Percentiles rank a stretch among this genome's conserved stretches.
These are phyloP conservation scores for Incurvaria masculella DNA, from an alignment of 2,888 invertebrate species.

Conservation along the genomic window DNA sequence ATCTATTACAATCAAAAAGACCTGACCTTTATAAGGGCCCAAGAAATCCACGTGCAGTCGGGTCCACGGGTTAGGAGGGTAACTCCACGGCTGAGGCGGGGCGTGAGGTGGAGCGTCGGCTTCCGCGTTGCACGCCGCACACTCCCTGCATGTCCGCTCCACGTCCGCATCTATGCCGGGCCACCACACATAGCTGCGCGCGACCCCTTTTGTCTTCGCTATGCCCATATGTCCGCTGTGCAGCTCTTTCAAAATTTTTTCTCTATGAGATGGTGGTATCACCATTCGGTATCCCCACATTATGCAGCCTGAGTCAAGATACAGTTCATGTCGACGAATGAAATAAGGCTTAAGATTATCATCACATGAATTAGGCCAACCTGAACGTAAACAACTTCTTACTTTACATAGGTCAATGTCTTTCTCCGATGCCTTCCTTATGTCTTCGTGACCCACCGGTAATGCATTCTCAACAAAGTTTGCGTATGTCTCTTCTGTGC, in stretches of 20 bases:
- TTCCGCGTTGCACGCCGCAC: conserved; percentile 11
- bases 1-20: conserved; percentile 14
- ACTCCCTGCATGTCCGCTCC: conserved; percentile 8
- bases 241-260: conserved; percentile 12
- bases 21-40: conserved; percentile 5
- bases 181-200: conserved; percentile 17
- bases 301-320: conserved; percentile 1
- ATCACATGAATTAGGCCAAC: conserved; percentile 5
- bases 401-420: conserved; percentile 4
- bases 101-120: conserved; percentile 10
- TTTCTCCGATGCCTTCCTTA: background rate
- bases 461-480: conserved; percentile 2
- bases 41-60: conserved; percentile 10
- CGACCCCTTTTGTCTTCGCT: conserved; percentile 15
- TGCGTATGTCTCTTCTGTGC: conserved; percentile 2
- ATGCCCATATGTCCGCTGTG: conserved; percentile 16
- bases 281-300: conserved; percentile 14
- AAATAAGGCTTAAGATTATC: conserved; percentile 6
- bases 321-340: conserved; percentile 3
- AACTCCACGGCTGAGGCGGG: conserved; percentile 15
- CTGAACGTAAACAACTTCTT: background rate
- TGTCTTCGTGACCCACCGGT: background rate
- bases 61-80: conserved; percentile 12
- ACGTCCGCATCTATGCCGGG: conserved; percentile 14
- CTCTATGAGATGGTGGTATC: conserved; percentile 7